Evolutionary conservation across 1,140 invertebrate species (phyloP).

Genomic region (Scaptomyza hsui): DNA sequence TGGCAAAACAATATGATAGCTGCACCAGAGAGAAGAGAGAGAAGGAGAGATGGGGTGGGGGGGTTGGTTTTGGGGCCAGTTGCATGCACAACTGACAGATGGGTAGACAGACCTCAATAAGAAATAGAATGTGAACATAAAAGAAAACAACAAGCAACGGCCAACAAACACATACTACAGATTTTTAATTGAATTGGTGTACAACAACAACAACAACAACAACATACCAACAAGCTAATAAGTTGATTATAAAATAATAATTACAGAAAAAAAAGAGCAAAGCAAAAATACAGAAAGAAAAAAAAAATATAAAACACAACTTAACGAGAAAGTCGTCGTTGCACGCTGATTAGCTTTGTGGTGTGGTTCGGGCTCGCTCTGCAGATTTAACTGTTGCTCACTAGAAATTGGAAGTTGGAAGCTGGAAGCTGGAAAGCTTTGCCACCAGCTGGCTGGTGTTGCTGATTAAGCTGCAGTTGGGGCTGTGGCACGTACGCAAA

Average conservation of each 20-base stretch:
- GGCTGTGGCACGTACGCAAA: conserved; percentile 76
- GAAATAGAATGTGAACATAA: conserved; percentile 78
- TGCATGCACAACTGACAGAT: conserved; percentile 6
- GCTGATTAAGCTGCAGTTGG: conserved; percentile 55
- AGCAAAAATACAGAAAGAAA: conserved; percentile 21
- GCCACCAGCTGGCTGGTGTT: conserved; percentile 33
- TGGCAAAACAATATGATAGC: conserved; percentile 20
- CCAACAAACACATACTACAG: conserved; percentile 36
- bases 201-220: conserved; percentile 23
- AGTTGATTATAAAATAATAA: conserved; percentile 82
- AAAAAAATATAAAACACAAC: too few relatives aligned
- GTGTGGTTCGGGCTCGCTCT: conserved; percentile 16
- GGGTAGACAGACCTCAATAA: conserved; percentile 58
- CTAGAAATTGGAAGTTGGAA: conserved; percentile 25
- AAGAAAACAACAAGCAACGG: conserved; percentile 35
- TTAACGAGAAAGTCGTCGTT: conserved; percentile 80
- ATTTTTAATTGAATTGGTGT: conserved; percentile 76
- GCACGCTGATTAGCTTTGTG: conserved; percentile 80
- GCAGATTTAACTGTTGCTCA: conserved; percentile 18
- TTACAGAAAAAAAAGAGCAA: conserved; percentile 52
- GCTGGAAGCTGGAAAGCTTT: conserved; percentile 27
- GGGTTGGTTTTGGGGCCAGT: conserved; percentile 10
- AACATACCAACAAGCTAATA: conserved; percentile 75
- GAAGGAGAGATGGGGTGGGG: neutral
- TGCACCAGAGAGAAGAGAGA: neutral